Evolutionary conservation across 2,888 invertebrate species (phyloP), one percentile per base, ranked within the genome.

Genomic region (Lasioglossum zephyrum): DNA sequence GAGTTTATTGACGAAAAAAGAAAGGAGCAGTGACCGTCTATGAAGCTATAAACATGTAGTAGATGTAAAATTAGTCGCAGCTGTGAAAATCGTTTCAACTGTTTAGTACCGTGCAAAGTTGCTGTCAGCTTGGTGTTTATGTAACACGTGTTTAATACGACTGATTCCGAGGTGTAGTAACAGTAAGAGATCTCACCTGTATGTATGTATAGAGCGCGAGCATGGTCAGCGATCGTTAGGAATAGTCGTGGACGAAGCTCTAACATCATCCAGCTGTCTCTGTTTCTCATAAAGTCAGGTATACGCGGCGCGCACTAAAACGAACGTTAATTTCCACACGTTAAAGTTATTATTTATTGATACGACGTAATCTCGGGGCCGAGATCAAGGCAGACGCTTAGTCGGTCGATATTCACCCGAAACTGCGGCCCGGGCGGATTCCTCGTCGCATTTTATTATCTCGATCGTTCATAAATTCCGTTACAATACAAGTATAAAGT

Each of bases 391-490:
- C 81, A 85, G 88, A 88, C 79, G 86, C 86, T 86, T 85, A 84
- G 85, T 77, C 82, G 92, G 84, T 85, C 92, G 92, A 93, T 92
- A 91, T 91, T 92, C 88, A 76, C 66, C 83, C 87, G 85, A 91
- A 87, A 86, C 82, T 84, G 79, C 85, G 91, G 85, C 85, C 85
- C 86, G 83, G 81, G 84, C 90, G 83, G 69, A 83, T 90, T 88
- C 91, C 88, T 87, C 87, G 90, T 84, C 89, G 92, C 91, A 93
- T 93, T 94, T 94, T 94, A 94, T 94, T 93, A 94, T 93, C 92
- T 91, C 91, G 92, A 91, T 93, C 93, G 92, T 94, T 93, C 94
- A 94, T 94, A 94, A 94, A 94, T 94, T 94, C 92, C 90, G 91
- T 91, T 90, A 91, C 92, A 92, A 91, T 92, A 93, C 87, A 87